Conservation (phyloP, 2,113 vertebrate species). For the Muntiacus reevesi region DNA sequence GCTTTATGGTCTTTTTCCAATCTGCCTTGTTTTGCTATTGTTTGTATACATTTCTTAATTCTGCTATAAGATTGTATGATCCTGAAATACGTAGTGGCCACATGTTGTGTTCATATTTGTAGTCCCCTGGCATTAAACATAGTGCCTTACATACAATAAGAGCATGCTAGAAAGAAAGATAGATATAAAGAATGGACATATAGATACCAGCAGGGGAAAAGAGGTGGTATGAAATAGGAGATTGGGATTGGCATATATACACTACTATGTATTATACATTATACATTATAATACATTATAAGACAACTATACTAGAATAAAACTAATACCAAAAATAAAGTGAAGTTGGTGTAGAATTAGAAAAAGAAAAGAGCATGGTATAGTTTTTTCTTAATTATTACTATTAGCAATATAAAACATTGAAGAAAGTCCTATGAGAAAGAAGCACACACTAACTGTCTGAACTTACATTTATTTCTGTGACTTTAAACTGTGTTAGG, state of each 20-base stretch:
- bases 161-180: not conserved
- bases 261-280: not conserved
- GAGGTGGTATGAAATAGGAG: not conserved
- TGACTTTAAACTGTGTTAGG: not conserved
- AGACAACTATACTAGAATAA: not conserved
- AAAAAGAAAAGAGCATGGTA: not conserved
- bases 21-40: not conserved
- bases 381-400: not conserved
- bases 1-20: not conserved
- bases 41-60: not conserved
- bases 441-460: not conserved
- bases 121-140: not conserved
- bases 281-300: not conserved
- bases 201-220: not conserved
- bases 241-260: not conserved
- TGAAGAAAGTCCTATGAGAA: not conserved
- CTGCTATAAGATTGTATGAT: not conserved
- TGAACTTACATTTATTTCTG: not conserved
- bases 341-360: not conserved
- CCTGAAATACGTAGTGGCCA: accelerated
- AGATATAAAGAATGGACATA: not conserved
- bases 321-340: not conserved
- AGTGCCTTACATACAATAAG: not conserved
- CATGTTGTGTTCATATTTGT: not conserved
- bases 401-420: not conserved